Conservation (phyloP, 1,140 invertebrate species). For the Liolophura sinensis region DNA sequence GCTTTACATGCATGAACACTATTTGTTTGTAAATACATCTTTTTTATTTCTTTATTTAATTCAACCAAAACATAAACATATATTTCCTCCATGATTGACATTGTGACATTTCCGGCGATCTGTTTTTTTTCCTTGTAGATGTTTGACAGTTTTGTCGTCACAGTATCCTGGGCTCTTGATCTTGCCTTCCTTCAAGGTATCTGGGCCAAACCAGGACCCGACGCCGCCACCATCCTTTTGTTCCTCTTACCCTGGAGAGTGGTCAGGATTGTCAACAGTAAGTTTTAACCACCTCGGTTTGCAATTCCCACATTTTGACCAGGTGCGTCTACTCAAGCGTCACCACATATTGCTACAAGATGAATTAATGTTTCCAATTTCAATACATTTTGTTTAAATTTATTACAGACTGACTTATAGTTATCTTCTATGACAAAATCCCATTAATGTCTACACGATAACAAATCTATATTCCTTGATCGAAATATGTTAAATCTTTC, state of each 20-base stretch:
- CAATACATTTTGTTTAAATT: neutral
- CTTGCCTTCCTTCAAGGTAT: constrained; percentile 50
- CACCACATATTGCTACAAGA: neutral
- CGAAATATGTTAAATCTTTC: too few relatives aligned
- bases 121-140: constrained; percentile 28
- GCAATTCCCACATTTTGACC: neutral
- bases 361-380: neutral
- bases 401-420: neutral
- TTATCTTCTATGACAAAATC: neutral
- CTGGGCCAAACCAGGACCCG: constrained; percentile 45
- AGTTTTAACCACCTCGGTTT: constrained; percentile 12
- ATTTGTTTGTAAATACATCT: neutral
- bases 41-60: neutral
- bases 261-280: constrained; percentile 53
- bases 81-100: neutral
- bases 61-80: neutral
- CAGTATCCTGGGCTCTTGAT: constrained; percentile 45
- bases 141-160: constrained; percentile 47
- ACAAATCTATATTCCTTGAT: neutral
- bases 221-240: constrained; percentile 50
- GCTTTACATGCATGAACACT: neutral
- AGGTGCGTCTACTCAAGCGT: neutral
- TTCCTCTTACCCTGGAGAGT: constrained; percentile 50
- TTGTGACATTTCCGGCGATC: neutral
- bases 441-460: neutral